A percentile compares a stretch with the other conserved stretches of the same genome.
Conservation (phyloP, 2,113 vertebrate species). For the Sinosuthora webbiana region DNA sequence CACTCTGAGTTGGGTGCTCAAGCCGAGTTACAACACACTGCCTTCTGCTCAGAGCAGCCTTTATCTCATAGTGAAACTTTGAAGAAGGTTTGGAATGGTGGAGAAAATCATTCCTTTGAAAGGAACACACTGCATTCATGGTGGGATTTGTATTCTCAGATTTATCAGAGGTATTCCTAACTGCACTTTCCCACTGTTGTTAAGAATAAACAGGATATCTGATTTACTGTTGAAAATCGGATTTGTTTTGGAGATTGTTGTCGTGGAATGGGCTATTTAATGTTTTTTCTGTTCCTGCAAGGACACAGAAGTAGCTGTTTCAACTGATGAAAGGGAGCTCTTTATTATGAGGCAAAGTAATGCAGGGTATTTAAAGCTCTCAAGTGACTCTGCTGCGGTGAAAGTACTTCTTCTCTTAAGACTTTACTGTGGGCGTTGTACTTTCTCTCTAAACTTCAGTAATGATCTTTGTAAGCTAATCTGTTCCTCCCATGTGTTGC, state of each 20-base stretch:
- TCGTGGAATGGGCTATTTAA: background rate
- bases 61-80: background rate
- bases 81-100: background rate
- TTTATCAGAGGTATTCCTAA: background rate
- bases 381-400: background rate
- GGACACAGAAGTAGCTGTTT: background rate
- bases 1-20: background rate
- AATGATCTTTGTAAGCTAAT: background rate
- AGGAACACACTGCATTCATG: background rate
- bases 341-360: constrained; percentile 37
- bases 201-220: constrained; percentile 11
- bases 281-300: background rate
- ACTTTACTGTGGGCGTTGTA: background rate
- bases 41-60: background rate
- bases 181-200: background rate
- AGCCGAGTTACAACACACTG: background rate
- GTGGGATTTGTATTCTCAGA: background rate
- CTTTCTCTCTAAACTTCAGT: background rate
- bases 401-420: background rate
- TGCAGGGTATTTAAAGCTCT: constrained; percentile 26
- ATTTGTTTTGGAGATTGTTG: background rate
- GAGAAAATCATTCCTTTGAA: background rate
- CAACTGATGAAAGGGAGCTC: background rate
- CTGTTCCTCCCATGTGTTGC: background rate
- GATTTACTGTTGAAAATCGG: background rate